Evolutionary conservation across 2,888 invertebrate species (phyloP).

Genomic region (Euclidia mi): DNA sequence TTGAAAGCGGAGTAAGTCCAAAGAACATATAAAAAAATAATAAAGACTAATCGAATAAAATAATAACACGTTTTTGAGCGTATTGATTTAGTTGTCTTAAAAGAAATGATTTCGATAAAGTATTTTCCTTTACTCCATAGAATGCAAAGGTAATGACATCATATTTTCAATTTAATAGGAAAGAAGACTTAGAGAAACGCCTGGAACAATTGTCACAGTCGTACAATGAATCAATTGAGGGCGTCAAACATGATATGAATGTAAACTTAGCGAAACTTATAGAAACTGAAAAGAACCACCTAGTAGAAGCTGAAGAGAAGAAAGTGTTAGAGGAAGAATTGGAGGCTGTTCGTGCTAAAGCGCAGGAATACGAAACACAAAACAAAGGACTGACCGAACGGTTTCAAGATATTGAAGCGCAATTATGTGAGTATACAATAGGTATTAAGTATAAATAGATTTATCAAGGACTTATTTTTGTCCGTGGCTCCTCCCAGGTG

Average conservation of each 20-base stretch:
- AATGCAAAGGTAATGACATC: no score
- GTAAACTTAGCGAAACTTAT: slow-evolving; percentile 66
- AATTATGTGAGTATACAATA: slow-evolving; percentile 56
- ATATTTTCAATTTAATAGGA: slow-evolving; percentile 62
- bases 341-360: slow-evolving; percentile 63
- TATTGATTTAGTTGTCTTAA: no score
- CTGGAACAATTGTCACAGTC: slow-evolving; percentile 69
- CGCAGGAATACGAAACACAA: slow-evolving; percentile 67
- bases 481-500: no score
- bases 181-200: slow-evolving; percentile 77
- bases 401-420: slow-evolving; percentile 58
- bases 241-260: slow-evolving; percentile 70
- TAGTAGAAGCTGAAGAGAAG: slow-evolving; percentile 67
- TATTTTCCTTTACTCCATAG: no score
- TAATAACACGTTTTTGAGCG: no score
- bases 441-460: neutral
- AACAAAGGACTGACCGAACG: slow-evolving; percentile 60
- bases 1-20: slow-evolving; percentile 79
- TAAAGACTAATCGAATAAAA: no score
- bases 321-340: slow-evolving; percentile 64
- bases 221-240: slow-evolving; percentile 73
- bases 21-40: no score
- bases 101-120: no score
- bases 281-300: slow-evolving; percentile 75
- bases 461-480: neutral